Conservation (phyloP, 2,888 invertebrate species). For the Philonicus albiceps region DNA sequence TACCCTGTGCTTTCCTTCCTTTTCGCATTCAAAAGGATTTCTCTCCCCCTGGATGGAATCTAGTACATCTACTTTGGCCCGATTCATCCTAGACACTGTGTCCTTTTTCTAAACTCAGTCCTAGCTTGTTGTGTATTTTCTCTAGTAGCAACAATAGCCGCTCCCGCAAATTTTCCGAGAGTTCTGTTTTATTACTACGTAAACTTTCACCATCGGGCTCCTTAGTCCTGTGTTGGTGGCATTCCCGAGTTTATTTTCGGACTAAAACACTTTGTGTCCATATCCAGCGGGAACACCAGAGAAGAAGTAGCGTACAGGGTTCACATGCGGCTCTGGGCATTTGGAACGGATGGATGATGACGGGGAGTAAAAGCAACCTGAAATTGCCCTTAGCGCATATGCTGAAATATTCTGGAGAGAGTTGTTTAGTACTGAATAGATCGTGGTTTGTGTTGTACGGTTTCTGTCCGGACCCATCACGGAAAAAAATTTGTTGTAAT, state of each 20-base stretch:
- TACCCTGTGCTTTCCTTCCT: not conserved
- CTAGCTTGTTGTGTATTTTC: not conserved
- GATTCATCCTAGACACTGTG: not conserved
- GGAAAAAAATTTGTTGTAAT: slow-evolving; percentile 4
- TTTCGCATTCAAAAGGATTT: not conserved
- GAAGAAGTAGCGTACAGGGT: not conserved
- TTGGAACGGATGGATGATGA: not conserved
- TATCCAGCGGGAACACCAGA: not conserved
- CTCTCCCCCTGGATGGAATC: not conserved
- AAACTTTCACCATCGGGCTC: not conserved
- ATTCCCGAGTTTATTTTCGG: not conserved
- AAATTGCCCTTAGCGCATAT: slow-evolving; percentile 46
- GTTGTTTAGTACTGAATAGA: slow-evolving; percentile 48
- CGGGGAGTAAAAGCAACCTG: slow-evolving; percentile 15
- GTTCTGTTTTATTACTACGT: not conserved
- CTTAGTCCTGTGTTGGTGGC: not conserved
- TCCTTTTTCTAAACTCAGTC: not conserved
- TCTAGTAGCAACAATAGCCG: not conserved
- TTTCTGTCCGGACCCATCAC: slow-evolving; percentile 37
- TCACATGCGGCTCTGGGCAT: slow-evolving; percentile 12
- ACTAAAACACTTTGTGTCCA: not conserved
- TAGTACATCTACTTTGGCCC: not conserved
- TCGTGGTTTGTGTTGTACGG: slow-evolving; percentile 49
- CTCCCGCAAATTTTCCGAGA: not conserved
- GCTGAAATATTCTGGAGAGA: slow-evolving; percentile 49